Percentiles rank a stretch among this genome's conserved stretches.
These are phyloP conservation scores for Caenorhabditis remanei DNA, from an alignment of 1,140 invertebrate genomes.

Conservation along the genomic window DNA sequence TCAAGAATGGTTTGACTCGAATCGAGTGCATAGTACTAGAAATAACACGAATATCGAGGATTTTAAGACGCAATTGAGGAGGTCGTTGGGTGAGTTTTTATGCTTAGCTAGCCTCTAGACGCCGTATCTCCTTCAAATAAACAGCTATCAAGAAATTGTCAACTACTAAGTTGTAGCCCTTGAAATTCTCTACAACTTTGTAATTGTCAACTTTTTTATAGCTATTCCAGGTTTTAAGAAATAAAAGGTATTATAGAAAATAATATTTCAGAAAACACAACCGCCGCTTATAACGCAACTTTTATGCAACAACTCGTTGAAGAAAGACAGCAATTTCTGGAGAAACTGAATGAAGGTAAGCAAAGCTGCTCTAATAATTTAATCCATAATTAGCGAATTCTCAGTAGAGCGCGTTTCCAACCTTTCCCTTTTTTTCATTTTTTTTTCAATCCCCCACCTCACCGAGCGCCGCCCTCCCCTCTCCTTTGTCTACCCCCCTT, in stretches of 20 bases:
- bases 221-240: too few species aligned
- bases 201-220: too few species aligned
- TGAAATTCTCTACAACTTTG: too few species aligned
- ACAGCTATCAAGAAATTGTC: neutral
- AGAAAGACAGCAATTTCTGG: neutral
- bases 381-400: too few species aligned
- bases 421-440: neutral
- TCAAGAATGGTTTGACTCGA: constrained; percentile 43
- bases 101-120: too few species aligned
- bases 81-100: neutral
- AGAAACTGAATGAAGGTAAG: constrained; percentile 29
- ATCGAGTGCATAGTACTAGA: constrained; percentile 48
- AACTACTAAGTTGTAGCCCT: too few species aligned
- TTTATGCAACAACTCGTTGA: constrained; percentile 19
- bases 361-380: neutral
- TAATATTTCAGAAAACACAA: constrained; percentile 9
- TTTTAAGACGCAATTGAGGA: constrained; percentile 7
- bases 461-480: neutral
- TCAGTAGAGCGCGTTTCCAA: neutral
- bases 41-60: constrained; percentile 19
- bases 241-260: neutral
- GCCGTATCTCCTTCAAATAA: too few species aligned
- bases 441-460: neutral
- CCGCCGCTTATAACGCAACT: constrained; percentile 12
- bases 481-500: neutral